These are phyloP conservation scores for Romanogobio albipinnatus DNA, from an alignment of 2,113 vertebrate genomes.

Conservation along the genomic window DNA sequence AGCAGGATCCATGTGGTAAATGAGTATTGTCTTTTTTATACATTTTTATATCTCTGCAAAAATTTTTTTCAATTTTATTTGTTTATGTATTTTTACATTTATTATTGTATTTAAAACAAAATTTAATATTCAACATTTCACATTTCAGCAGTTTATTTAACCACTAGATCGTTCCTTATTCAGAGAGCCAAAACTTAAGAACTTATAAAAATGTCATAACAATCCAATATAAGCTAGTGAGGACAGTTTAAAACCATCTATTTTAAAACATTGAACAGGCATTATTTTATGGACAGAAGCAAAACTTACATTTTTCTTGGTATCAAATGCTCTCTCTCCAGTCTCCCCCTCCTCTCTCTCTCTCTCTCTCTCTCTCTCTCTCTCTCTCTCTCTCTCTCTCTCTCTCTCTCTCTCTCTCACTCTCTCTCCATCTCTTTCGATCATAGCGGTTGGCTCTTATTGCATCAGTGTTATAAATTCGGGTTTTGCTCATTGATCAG, in stretches of 20 bases:
- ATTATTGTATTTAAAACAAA: background rate
- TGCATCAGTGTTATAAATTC: slow-evolving; percentile 79
- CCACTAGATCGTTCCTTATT: background rate
- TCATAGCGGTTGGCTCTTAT: slow-evolving; percentile 61
- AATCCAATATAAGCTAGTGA: background rate
- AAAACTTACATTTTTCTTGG: slow-evolving; percentile 29
- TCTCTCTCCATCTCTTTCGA: slow-evolving; percentile 27
- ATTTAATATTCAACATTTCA: background rate
- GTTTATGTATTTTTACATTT: background rate
- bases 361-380: background rate
- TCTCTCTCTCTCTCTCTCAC: background rate
- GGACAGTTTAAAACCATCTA: slow-evolving; percentile 7
- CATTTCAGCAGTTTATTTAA: background rate
- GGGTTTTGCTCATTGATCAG: slow-evolving; percentile 80
- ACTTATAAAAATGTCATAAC: background rate
- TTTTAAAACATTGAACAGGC: slow-evolving; percentile 33
- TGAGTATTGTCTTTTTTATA: background rate
- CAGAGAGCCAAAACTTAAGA: background rate
- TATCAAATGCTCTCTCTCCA: slow-evolving; percentile 23
- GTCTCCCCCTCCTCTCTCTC: background rate
- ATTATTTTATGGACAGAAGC: slow-evolving; percentile 35
- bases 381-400: slow-evolving; percentile 5
- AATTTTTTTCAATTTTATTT: background rate
- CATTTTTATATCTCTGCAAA: background rate
- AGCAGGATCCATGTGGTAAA: background rate